Evolutionary conservation across 2,888 invertebrate species (phyloP), one percentile per base, ranked within the genome.

Genomic region (Leptopterna dolabrata): DNA sequence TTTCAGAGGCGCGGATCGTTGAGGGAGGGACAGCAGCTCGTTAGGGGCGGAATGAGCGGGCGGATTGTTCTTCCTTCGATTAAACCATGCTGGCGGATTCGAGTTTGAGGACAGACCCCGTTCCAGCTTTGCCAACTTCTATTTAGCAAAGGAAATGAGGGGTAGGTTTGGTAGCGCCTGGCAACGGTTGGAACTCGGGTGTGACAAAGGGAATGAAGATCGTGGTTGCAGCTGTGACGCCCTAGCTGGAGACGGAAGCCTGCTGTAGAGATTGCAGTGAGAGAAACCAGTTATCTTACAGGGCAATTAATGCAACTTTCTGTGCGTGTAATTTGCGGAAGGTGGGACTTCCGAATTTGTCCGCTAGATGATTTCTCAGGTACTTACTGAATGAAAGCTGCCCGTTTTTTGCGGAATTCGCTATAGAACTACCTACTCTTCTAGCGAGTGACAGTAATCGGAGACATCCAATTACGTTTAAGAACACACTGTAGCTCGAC

Each of bases 1-100:
- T 73, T 73, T 73, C 73, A 73, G 73, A 41, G 73, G 63, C 63
- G 63, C 63, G 24, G 63, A 63, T 24, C 24, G 63, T 63, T 63
- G 19, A 24, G 24, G 63, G 63, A 24, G 24, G 63, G 63, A 63
- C 63, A 63, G 24, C 63, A 63, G 63, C 63, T 63, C 63, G 63
- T 63, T 63, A 63, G 63, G 63, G 63, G 2, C 63, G 63, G 63
- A 63, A 63, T 63, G 63, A 63, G 63, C 63, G 63, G 63, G 63
- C 24, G 24, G 63, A 63, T 63, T 63, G 63, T 63, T 63, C 63
- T 24, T 63, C 36, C 63, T 9, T 63, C 63, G 63, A 24, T 47
- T 47, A 4, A 36, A 47, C 47, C 47, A 47, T 14, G 47, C 63
- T 63, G 63, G 24, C 63, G 63, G 63, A 24, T 27, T n/a, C 11